Evolutionary conservation across 2,797 vertebrate species (phyloP).

Genomic region (Sebastes nivosus): DNA sequence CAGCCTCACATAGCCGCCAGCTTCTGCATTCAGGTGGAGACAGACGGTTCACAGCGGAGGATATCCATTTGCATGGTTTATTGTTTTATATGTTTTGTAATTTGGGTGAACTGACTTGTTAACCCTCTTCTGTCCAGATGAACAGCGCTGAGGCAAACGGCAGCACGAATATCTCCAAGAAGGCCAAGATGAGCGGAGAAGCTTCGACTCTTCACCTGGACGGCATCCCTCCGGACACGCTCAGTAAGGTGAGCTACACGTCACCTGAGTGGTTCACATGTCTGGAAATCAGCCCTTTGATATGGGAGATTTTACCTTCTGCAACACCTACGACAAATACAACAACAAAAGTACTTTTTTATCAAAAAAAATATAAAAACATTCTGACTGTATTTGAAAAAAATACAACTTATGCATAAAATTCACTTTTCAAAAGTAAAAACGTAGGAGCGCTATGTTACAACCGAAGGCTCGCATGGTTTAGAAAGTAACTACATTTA

Average conservation of each 20-base stretch:
- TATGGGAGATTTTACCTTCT: not conserved
- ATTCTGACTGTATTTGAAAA: not conserved
- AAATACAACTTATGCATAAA: not conserved
- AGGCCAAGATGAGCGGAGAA: slow-evolving; percentile 18
- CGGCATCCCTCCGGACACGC: slow-evolving; percentile 30
- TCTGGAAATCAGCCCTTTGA: not conserved
- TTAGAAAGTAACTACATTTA: not conserved
- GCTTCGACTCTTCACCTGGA: not conserved
- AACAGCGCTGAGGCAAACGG: not conserved
- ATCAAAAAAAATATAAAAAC: not conserved
- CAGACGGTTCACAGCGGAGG: accelerated
- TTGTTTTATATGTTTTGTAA: not conserved
- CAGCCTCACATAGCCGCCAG: not conserved
- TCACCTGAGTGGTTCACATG: not conserved
- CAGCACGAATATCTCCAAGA: not conserved
- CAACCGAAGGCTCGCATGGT: not conserved
- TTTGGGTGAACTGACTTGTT: not conserved
- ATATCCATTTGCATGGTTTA: not conserved
- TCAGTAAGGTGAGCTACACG: slow-evolving; percentile 40
- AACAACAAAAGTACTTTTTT: not conserved
- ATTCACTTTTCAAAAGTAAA: not conserved
- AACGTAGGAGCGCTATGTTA: not conserved
- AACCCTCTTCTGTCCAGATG: slow-evolving; percentile 21
- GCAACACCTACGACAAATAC: too few relatives aligned
- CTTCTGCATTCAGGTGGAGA: not conserved